Evolutionary conservation across 2,888 invertebrate species (phyloP), one percentile per base, ranked within the genome.

Genomic region (Boloria euphrosyne): DNA sequence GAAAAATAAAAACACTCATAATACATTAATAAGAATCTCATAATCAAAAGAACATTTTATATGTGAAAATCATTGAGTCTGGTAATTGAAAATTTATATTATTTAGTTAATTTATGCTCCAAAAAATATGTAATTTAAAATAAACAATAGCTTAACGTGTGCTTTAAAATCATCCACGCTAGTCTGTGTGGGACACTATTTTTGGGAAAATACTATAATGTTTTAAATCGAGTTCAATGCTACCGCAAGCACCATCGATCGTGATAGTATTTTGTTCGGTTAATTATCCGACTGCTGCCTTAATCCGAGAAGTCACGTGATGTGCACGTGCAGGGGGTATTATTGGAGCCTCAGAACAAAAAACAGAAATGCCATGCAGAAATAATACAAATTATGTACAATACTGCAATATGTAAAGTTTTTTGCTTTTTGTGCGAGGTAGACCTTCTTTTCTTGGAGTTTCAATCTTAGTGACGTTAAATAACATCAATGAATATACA

Each of bases 261-360:
- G 66, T 46, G 65, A 71, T 71, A 69, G 73, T 71, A 73, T 88
- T 91, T 90, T 90, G 87, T 88, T 84, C 83, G 87, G 90, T 89
- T 92, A 91, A 92, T 92, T 91, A 91, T 89, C 88, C 86, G 82
- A 81, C 80, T 80, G 81, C 81, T 74, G 82, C 80, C 81, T 84
- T 91, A 90, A 92, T 91, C 91, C 90, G 80, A 80, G 74, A 74
- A 81, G 90, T 82, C 91, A 90, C 91, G 91, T 90, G 91, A 85
- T 86, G 77, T 79, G 86, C 91, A 92, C 91, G 91, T 89, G 91
- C 85, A 75, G 68, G 76, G 75, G 76, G 76, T 82, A 85, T 84
- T 83, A 79, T 80, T 75, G 76, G 78, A 52, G 47, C 17, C 18
- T 27, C 46, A 59, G 64, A 59, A 65, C 47, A 59, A 46, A 16